Evolutionary conservation across 2,888 invertebrate genomes (phyloP), one percentile per base, ranked within the genome.

Genomic region (Himalopsyche kuldschensis): DNA sequence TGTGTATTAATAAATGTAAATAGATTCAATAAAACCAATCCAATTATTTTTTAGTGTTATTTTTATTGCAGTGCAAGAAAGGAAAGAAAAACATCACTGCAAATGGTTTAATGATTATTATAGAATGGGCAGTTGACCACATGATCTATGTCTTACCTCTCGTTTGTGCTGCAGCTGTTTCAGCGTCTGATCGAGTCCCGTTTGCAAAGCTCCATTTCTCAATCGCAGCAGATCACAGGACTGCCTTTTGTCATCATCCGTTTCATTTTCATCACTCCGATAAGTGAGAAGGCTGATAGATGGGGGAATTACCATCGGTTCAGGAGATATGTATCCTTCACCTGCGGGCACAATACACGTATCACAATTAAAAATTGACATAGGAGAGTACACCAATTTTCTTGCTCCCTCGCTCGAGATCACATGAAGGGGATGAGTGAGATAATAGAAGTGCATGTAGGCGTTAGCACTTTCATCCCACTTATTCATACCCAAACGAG

Each of bases 181-280:
- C 80, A 95, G 90, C 87, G 93, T 91, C 84, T 93, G 92, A 79
- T 92, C 92, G 27, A 95, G 92, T 0, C 94, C 94, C 4, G 92
- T 92, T 87, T 94, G 94, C 41, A 95, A 89, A 76, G 94, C 94
- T 32, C 95, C 95, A 87, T 95, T 95, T 87, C 93, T 90, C 78
- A 95, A 90, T 87, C 93, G 90, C 88, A 94, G 89, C 46, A 94
- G 88, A 1, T 92, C 92, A 55, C 91, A 91, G 35, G 90, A 89
- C 31, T 89, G 88, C 6, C 88, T 86, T 15, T 94, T 41, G 95
- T 95, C 87, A 95, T 95, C 87, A 93, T 90, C 78, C 95, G 90
- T 87, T 92, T 89, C 88, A 48, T 90, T 90, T 86, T 92, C 92
- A 41, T 91, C 91, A 86, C 88, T 87, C 17, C 85, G 81, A 17